Evolutionary conservation across 2,888 invertebrate genomes (phyloP), one percentile per base, ranked within the genome.

Genomic region (Hybos culiciformis): DNA sequence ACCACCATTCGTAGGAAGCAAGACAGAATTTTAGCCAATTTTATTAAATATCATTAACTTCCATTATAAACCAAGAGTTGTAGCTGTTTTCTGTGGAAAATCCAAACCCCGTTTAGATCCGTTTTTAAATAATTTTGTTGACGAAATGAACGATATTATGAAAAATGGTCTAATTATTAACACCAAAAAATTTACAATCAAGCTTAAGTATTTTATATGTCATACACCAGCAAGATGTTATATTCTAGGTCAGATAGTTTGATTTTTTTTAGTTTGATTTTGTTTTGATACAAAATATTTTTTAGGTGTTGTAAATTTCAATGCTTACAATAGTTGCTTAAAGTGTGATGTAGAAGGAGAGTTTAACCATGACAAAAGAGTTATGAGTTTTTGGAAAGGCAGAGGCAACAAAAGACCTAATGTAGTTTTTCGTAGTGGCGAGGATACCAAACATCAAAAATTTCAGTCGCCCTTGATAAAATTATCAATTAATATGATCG

Each of bases 401-500:
- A 34, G 51, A 46, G 42, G 37, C 23, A 5, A 14, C 3, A 9
- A 9, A 14, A 37, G 37, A 21, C 21, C 37, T 15, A 14, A 37
- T 18, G 21, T 14, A 37, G 23, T 11, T n/a, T 37, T 37, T 23
- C 21, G 37, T 14, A 23, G 9, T 3, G 5, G 11, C 14, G n/a
- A 14, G 14, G 37, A 23, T 15, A 15, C 14, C 14, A 23, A 37
- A 15, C 37, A 45, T 18, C 42, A 39, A 14, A 39, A 39, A 32
- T 19, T 32, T 11, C n/a, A 12, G 5, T 20, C 32, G 20, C 32
- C 39, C 9, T 39, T 37, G 32, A 9, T 32, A 42, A 42, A 47
- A 26, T 37, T 55, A 8, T 47, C 49, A 18, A 47, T 54, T 15
- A 36, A 54, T 43, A 51, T 53, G 50, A 36, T 54, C 7, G 32